A percentile compares a stretch with the other conserved stretches of the same genome.
Evolutionary conservation across 2,797 vertebrate genomes (phyloP).

Genomic region (Clarias pachynema): DNA sequence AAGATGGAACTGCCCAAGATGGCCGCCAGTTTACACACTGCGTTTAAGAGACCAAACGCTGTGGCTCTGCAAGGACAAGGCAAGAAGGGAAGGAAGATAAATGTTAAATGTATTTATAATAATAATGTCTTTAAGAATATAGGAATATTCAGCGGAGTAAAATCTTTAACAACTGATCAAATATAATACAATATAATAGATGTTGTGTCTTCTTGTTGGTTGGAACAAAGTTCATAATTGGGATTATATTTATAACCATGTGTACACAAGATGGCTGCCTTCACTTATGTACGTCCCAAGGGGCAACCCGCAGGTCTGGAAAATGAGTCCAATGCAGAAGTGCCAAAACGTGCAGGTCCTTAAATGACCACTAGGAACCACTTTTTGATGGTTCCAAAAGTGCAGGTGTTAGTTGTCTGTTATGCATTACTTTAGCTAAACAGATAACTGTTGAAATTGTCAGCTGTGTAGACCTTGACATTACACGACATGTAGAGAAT

Average conservation of each 20-base stretch:
- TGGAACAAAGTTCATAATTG: neutral
- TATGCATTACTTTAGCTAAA: too few species aligned
- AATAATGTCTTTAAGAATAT: neutral
- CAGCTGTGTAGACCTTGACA: too few species aligned
- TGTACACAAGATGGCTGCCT: neutral
- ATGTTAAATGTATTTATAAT: neutral
- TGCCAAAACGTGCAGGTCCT: too few species aligned
- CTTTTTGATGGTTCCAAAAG: too few species aligned
- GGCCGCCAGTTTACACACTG: slow-evolving; percentile 90
- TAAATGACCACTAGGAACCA: too few species aligned
- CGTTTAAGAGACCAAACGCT: slow-evolving; percentile 92
- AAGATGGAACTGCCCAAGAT: slow-evolving; percentile 94
- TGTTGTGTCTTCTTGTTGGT: neutral
- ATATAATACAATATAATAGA: neutral
- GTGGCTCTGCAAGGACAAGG: slow-evolving; percentile 79
- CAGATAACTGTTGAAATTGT: too few species aligned
- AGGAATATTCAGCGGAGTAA: neutral
- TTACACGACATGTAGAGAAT: too few species aligned
- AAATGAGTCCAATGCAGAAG: too few species aligned
- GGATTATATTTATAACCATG: neutral
- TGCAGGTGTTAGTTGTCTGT: too few species aligned
- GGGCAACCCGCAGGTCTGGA: too few species aligned
- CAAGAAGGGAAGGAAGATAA: too few species aligned
- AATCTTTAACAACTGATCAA: neutral
- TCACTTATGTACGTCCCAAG: neutral